These are phyloP conservation scores for Palythoa grandiflora DNA, from an alignment of 92 coral and sea anemone genomes.

Conservation along the genomic window DNA sequence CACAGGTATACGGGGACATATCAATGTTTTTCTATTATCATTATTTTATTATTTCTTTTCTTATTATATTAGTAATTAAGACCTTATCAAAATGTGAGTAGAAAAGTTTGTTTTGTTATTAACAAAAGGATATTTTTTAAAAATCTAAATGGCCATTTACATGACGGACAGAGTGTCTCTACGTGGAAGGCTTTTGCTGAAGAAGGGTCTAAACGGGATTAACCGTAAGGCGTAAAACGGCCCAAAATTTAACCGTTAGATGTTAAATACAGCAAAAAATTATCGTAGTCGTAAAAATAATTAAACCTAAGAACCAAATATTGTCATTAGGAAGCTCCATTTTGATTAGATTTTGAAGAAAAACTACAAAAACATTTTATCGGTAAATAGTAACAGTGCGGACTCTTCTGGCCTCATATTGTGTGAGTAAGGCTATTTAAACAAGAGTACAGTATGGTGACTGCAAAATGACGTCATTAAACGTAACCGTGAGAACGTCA, in stretches of 20 bases:
- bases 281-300: slow-evolving; percentile 2
- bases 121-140: neutral
- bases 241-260: neutral
- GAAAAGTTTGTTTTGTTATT: neutral
- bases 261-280: neutral
- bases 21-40: neutral
- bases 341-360: slow-evolving; percentile 1
- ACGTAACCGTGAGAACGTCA: too few relatives aligned
- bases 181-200: neutral
- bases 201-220: slow-evolving; percentile 1
- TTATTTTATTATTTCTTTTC: neutral
- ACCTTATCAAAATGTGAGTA: slow-evolving; percentile 2
- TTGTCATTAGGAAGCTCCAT: neutral
- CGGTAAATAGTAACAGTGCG: neutral
- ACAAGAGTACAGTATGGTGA: too few relatives aligned
- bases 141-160: neutral
- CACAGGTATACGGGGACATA: neutral
- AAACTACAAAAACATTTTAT: neutral
- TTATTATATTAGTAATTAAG: neutral
- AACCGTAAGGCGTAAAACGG: neutral
- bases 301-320: neutral
- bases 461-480: too few relatives aligned
- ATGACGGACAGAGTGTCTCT: neutral
- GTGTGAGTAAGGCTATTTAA: too few relatives aligned
- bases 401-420: too few relatives aligned